These are phyloP conservation scores for Oophaga pumilio DNA, from an alignment of 2,113 vertebrate species.

Conservation along the genomic window DNA sequence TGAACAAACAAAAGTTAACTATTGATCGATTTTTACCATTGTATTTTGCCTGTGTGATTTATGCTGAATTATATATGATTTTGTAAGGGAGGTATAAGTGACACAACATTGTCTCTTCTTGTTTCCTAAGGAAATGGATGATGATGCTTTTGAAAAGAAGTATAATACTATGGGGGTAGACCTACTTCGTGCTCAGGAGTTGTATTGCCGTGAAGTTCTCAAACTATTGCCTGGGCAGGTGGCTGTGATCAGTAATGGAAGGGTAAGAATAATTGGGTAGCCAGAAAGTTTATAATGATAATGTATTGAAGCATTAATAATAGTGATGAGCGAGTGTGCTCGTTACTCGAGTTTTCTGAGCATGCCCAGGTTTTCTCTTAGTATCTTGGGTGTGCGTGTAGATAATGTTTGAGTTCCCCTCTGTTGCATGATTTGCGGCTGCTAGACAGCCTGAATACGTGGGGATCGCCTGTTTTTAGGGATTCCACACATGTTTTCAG, in stretches of 20 bases:
- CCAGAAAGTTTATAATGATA: neutral
- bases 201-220: constrained; percentile 88
- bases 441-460: too few relatives aligned
- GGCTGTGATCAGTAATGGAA: constrained; percentile 88
- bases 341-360: too few relatives aligned
- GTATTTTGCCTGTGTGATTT: neutral
- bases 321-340: too few relatives aligned
- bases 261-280: constrained; percentile 75
- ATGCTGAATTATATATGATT: neutral
- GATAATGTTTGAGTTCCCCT: too few relatives aligned
- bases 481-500: too few relatives aligned
- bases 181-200: constrained; percentile 84
- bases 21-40: neutral
- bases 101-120: neutral
- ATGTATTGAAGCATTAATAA: too few relatives aligned
- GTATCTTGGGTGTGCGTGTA: too few relatives aligned
- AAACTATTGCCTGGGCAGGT: constrained; percentile 82
- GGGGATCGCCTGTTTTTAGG: too few relatives aligned
- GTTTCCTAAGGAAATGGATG: constrained; percentile 83
- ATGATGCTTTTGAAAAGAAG: constrained; percentile 88
- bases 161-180: constrained; percentile 89
- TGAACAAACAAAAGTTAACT: neutral
- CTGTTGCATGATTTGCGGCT: too few relatives aligned
- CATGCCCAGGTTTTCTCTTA: too few relatives aligned
- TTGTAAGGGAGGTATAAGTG: neutral